Base-by-base conservation (phyloP, 2,113 vertebrate species). In the Phaethon lepturus region DNA sequence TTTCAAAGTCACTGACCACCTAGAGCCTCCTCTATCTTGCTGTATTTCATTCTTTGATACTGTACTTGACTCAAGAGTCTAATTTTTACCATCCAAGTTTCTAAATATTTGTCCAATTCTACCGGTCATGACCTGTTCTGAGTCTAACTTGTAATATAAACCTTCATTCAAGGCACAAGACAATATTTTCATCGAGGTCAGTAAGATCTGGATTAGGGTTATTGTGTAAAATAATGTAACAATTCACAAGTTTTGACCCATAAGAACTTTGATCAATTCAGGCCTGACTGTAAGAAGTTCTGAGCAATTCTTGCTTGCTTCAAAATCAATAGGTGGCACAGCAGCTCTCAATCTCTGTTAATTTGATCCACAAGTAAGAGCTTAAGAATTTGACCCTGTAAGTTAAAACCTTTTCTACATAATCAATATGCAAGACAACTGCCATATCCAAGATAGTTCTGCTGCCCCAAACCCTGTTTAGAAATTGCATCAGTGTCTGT, bases 331-430 rank as follows among this genome's bases (percentile, higher is more conserved):
- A 91, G 50, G 20, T 73, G 53, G 66, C 87, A 81, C 66, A 91
- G 69, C 74, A 79, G 77, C 81, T 91, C 77, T 91, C 86, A 78
- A 42, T 80, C 81, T 93, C 81, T 53, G 45, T 72, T 93, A 79
- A 97, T 94, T 79, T 95, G 84, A 81, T 93, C 60, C 77, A 58
- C 55, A n/a, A 94, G 66, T 13, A 91, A 91, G 26, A 95, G 63
- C 31, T 96, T 83, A 93, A 85, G 58, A 69, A 90, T 93, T 76
- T 96, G 87, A 95, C 84, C 87, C 66, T 55, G 17, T 18, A 85
- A 85, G 53, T 71, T 52, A 79, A 90, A 91, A 96, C 14, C 55
- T 75, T 67, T 90, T 42, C 74, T 80, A 16, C 33, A 18, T 86
- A 85, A 92, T 92, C 91, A 76, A 82, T 87, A 79, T 88, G 58